Base-by-base conservation (phyloP, 2,113 vertebrate genomes). In the Arizona elegans region DNA sequence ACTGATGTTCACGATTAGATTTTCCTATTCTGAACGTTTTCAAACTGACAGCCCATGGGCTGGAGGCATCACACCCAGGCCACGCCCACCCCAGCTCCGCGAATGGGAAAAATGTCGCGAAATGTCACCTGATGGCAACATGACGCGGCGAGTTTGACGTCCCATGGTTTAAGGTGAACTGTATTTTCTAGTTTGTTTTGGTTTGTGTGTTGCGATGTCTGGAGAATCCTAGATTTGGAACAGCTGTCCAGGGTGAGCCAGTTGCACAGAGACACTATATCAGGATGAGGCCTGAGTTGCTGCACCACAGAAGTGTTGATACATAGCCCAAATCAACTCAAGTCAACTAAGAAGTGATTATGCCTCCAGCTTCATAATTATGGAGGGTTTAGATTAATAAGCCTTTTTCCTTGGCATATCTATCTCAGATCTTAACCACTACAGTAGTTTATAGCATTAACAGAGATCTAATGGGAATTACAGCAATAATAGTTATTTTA, bases 31-130 rank as follows among this genome's bases (percentile, higher is more conserved):
- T 38, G 70, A 38, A 81, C 7, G 1, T 8, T 58, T 58, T 55
- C 54, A 55, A 55, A 55, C 13, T 13, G 54, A 3, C 0, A 0
- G 13, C 54, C 13, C 3, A 3, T 0, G 3, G 54, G 54, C 54
- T 15, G 54, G 54, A 55, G 15, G 13, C 13, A 4, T 55, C 54
- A 55, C 54, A 15, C 3, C 0, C 13, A 55, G 54, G 54, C 54
- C 54, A 55, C 13, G 11, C 54, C 3, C 54, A 12, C 54, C 54
- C 13, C 53, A 53, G 53, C 53, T 53, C 53, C 11, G 0, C 53
- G 3, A 53, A 53, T 53, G 53, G 54, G 54, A 1, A 55, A 15
- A 13, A 15, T 0, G 54, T 55, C 54, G 3, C 12, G 3, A 55
- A 55, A 55, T 3, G 13, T 55, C 54, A 55, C 54, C 54, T 15